phyloP scores from a whole-genome alignment of 2,797 vertebrate genomes.

The Gallinago stenura region DNA sequence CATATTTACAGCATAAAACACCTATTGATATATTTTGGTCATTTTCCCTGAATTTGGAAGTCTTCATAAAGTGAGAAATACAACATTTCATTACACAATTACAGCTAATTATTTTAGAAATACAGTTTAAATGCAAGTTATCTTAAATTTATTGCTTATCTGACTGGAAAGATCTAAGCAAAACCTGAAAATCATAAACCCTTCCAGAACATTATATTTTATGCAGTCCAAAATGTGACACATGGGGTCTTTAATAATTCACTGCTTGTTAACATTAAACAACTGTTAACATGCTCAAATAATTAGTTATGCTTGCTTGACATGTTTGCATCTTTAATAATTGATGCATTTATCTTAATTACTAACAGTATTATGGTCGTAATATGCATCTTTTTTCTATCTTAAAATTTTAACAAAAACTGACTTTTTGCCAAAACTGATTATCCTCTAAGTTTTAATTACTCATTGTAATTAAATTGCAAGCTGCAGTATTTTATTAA shows the following conservation, averaged over 20 bases:
- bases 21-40: constrained; percentile 30
- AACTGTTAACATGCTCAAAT: constrained; percentile 99
- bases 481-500: constrained; percentile 88
- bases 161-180: constrained; percentile 78
- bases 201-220: constrained; percentile 86
- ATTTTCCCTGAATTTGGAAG: constrained; percentile 33
- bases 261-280: constrained; percentile 99
- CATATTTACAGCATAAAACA: neutral
- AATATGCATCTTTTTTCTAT: constrained; percentile 89
- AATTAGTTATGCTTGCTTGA: constrained; percentile 99
- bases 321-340: constrained; percentile 99
- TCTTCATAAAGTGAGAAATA: constrained; percentile 56
- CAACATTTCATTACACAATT: constrained; percentile 59
- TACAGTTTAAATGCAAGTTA: constrained; percentile 78
- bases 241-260: constrained; percentile 97
- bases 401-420: constrained; percentile 89
- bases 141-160: constrained; percentile 79
- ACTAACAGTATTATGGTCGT: constrained; percentile 94
- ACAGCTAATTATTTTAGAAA: constrained; percentile 79
- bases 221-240: constrained; percentile 92
- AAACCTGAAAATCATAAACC: constrained; percentile 81
- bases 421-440: constrained; percentile 91
- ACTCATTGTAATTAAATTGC: constrained; percentile 92
- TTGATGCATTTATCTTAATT: constrained; percentile 99
- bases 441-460: constrained; percentile 98